Percentiles rank a stretch among this genome's conserved stretches.
Conservation (phyloP, 92 coral and sea anemone genomes). For the Palythoa grandiflora region DNA sequence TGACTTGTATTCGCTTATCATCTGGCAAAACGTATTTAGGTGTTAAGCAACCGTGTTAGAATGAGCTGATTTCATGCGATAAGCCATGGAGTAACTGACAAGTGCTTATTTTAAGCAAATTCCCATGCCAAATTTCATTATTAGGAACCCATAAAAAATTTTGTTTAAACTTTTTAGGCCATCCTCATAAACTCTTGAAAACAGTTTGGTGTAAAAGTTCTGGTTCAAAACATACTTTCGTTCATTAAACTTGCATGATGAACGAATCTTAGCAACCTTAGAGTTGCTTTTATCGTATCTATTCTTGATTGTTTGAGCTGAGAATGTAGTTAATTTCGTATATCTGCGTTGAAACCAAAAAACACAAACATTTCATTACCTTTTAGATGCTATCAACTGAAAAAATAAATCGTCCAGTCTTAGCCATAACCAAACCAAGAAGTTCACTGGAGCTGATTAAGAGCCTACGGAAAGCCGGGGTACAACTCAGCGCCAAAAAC, state of each 20-base stretch:
- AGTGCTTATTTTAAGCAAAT: neutral
- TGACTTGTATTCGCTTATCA: neutral
- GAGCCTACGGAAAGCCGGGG: too few species aligned
- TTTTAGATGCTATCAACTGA: neutral
- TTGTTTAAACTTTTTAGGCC: neutral
- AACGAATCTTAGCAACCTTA: neutral
- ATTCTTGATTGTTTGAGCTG: neutral
- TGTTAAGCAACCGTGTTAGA: neutral
- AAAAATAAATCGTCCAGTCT: neutral
- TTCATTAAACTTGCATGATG: neutral
- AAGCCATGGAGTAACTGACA: neutral
- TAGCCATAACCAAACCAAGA: neutral
- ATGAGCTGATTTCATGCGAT: neutral
- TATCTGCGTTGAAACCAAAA: neutral
- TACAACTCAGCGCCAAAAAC: neutral
- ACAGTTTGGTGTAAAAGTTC: neutral
- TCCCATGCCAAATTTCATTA: neutral
- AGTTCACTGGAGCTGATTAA: neutral
- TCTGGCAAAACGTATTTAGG: neutral
- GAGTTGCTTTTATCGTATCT: neutral
- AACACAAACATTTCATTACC: conserved; percentile 2
- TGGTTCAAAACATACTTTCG: neutral
- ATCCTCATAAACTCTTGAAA: neutral
- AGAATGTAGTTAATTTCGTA: neutral
- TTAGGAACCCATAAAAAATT: neutral